A percentile compares a stretch with the other conserved stretches of the same genome.
Conservation (phyloP, 1,140 invertebrate species). For the Halotydeus destructor region DNA sequence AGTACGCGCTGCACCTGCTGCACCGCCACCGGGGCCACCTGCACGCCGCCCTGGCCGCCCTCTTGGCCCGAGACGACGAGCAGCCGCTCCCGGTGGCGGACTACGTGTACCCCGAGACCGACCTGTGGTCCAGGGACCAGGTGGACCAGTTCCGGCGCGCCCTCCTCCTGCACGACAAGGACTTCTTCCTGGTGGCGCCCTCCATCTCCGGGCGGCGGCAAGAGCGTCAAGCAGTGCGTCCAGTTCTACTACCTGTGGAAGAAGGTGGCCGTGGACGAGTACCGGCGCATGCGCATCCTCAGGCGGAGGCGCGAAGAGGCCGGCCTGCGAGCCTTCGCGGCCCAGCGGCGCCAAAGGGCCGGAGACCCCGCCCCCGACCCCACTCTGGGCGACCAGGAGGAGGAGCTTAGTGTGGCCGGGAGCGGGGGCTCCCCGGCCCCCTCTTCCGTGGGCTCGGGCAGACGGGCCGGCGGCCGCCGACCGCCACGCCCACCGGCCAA, state of each 20-base stretch:
- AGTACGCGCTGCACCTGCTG: slow-evolving; percentile 75
- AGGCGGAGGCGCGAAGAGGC: slow-evolving; percentile 27
- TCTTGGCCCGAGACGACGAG: slow-evolving; percentile 46
- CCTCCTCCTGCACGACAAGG: slow-evolving; percentile 72
- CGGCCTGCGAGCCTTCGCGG: slow-evolving; percentile 20
- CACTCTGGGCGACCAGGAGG: too few species aligned
- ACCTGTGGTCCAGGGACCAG: slow-evolving; percentile 62
- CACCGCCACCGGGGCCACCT: slow-evolving; percentile 66
- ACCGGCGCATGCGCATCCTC: slow-evolving; percentile 37
- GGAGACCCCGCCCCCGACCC: too few species aligned
- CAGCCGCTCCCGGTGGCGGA: slow-evolving; percentile 45
- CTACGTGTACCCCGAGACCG: slow-evolving; percentile 49
- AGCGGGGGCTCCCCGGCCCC: too few species aligned
- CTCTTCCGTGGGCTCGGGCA: too few species aligned
- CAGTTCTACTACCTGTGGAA: slow-evolving; percentile 99
- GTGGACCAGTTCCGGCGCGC: slow-evolving; percentile 68
- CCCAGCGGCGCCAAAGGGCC: slow-evolving; percentile 22
- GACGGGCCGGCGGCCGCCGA: too few species aligned
- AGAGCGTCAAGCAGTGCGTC: slow-evolving; percentile 77
- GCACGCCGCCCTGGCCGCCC: slow-evolving; percentile 56
- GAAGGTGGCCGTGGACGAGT: slow-evolving; percentile 70
- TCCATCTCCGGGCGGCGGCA: slow-evolving; percentile 38
- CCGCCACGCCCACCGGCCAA: too few species aligned
- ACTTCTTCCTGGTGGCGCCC: slow-evolving; percentile 36
- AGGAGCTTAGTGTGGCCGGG: too few species aligned